Evolutionary conservation across 2,888 invertebrate genomes (phyloP), one percentile per base, ranked within the genome.

Genomic region (Baronia brevicornis): DNA sequence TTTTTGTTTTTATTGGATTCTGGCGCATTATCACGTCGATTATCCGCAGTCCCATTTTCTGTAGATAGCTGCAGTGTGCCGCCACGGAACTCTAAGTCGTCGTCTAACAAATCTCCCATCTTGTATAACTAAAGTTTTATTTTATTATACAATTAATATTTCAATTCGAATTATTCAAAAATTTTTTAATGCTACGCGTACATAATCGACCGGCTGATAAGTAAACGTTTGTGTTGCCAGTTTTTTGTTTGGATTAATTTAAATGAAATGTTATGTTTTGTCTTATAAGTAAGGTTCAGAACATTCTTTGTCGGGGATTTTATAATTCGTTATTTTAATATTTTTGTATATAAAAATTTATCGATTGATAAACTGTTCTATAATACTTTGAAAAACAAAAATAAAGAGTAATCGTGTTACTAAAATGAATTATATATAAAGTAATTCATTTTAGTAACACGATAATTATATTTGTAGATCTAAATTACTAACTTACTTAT

Each of bases 81-180:
- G 18, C 86, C 87, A 28, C 82, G 80, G 47, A 88, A 87, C 56
- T 88, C 87, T 63, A 68, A 65, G 45, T 87, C 88, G 15, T 88
- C 87, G 23, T 88, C 88, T 30, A 85, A 53, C 42, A 84, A 53
- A 46, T 84, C 78, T 46, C 70, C 62, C 84, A 84, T 84, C 26
- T 10, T 56, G 36, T n/a, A 6, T 28, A 38, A 33, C 25, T 14
- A 29, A 28, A 25, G 17, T 26, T 30, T 34, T 12, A 25, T 28
- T 24, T 24, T 28, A 13, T 22, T 5, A 12, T 17, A 12, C 10
- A 9, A 6, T 9, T 31, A 12, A 14, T 17, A 21, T 9, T n/a
- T 3, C 5, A 8, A 13, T 7, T 8, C 8, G 10, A 3, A 3
- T 6, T 12, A 22, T 19, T 10, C 23, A 37, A n/a, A 26, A 28